phyloP scores from a whole-genome alignment of 2,113 vertebrate species.

The Calidris pugnax region DNA sequence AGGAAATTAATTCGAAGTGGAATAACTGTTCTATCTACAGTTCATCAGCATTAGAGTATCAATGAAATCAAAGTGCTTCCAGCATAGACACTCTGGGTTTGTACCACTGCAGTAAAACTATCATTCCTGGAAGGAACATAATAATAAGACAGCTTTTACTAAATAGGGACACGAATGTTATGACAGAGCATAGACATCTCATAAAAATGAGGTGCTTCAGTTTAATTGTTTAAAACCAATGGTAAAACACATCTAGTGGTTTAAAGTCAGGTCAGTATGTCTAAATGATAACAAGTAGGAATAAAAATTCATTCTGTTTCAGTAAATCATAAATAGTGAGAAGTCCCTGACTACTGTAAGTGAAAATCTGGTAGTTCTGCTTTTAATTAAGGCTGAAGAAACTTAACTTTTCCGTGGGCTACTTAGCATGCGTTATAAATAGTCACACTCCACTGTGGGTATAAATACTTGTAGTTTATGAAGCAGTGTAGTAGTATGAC shows the following conservation, averaged over 20 bases:
- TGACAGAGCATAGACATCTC: not conserved
- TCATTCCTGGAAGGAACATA: not conserved
- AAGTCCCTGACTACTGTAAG: not conserved
- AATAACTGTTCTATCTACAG: not conserved
- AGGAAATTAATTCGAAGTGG: not conserved
- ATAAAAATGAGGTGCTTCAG: not conserved
- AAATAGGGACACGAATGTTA: not conserved
- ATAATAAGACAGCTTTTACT: not conserved
- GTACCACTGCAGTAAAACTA: not conserved
- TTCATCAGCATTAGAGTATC: not conserved
- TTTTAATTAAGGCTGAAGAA: not conserved
- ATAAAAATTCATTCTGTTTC: not conserved
- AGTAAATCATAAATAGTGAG: not conserved
- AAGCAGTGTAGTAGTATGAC: not conserved
- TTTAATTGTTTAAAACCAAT: not conserved
- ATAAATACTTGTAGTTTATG: not conserved
- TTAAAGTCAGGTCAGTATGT: not conserved
- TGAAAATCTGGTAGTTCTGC: not conserved
- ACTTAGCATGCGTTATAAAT: not conserved
- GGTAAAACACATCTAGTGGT: not conserved
- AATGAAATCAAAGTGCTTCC: not conserved
- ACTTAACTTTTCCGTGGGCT: not conserved
- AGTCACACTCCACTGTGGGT: not conserved
- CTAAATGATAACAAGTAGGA: not conserved
- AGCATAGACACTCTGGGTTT: not conserved